Evolutionary conservation across 2,113 vertebrate genomes (phyloP).

Genomic region (Zosterops hypoxanthus): DNA sequence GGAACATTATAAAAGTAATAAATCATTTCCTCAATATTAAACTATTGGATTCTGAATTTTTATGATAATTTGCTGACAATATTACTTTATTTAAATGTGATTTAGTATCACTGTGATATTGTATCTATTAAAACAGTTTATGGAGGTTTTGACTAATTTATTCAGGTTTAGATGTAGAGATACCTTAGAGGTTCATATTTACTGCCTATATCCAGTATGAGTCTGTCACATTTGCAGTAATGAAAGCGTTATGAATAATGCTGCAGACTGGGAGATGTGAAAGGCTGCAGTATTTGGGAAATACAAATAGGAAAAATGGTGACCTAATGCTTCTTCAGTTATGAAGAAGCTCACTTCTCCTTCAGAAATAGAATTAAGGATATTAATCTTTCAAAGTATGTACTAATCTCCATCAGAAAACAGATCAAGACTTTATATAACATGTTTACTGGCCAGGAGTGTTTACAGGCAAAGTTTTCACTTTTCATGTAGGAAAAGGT

Average conservation of each 20-base stretch:
- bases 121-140: background rate
- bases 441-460: background rate
- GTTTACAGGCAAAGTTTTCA: background rate
- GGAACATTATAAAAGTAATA: slow-evolving; percentile 23
- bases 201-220: background rate
- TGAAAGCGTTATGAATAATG: slow-evolving; percentile 7
- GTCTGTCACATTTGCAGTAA: background rate
- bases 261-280: background rate
- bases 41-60: slow-evolving; percentile 7
- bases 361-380: background rate
- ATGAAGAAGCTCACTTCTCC: background rate
- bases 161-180: background rate
- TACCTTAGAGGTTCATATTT: slow-evolving; percentile 24
- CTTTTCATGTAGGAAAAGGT: background rate
- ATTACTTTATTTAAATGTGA: slow-evolving; percentile 9
- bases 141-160: slow-evolving; percentile 25
- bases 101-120: background rate
- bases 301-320: background rate
- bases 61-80: slow-evolving; percentile 35
- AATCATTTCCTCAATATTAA: slow-evolving; percentile 15
- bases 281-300: background rate
- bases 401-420: background rate
- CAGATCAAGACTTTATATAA: background rate
- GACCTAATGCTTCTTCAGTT: background rate
- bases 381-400: background rate